These are phyloP conservation scores for Cyprinodon brontotheroides DNA, from an alignment of 2,113 vertebrate species.

Conservation along the genomic window DNA sequence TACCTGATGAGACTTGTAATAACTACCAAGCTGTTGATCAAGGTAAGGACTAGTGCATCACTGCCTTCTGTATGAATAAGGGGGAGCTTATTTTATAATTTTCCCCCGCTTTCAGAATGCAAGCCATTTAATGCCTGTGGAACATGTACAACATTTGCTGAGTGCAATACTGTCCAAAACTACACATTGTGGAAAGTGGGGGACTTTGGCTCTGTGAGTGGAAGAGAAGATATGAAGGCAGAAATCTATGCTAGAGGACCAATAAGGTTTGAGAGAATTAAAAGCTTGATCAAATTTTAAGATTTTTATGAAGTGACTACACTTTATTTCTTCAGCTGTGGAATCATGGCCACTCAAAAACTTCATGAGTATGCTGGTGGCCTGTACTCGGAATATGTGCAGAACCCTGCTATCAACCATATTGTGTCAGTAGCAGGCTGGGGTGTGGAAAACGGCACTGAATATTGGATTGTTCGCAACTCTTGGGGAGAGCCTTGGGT, in stretches of 20 bases:
- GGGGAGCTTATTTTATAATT: background rate
- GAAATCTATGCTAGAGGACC: slow-evolving; percentile 51
- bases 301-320: background rate
- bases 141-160: slow-evolving; percentile 77
- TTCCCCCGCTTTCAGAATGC: slow-evolving; percentile 73
- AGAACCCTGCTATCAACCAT: slow-evolving; percentile 80
- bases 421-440: slow-evolving; percentile 88
- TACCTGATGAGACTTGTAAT: slow-evolving; percentile 94
- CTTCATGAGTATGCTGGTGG: slow-evolving; percentile 84
- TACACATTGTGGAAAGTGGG: slow-evolving; percentile 59
- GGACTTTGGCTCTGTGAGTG: slow-evolving; percentile 42
- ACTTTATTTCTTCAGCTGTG: slow-evolving; percentile 77
- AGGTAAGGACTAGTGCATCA: slow-evolving; percentile 61
- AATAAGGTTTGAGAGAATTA: slow-evolving; percentile 34
- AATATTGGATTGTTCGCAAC: slow-evolving; percentile 93
- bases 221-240: slow-evolving; percentile 46
- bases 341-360: slow-evolving; percentile 86
- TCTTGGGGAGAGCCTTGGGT: slow-evolving; percentile 96
- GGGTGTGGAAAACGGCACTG: slow-evolving; percentile 81
- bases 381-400: slow-evolving; percentile 81
- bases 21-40: slow-evolving; percentile 93
- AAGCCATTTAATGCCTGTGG: slow-evolving; percentile 87
- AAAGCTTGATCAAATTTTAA: background rate
- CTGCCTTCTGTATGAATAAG: background rate
- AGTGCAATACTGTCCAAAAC: slow-evolving; percentile 36